These are phyloP conservation scores for Aspidoscelis tigris DNA, from an alignment of 2,113 vertebrate species.

Conservation along the genomic window DNA sequence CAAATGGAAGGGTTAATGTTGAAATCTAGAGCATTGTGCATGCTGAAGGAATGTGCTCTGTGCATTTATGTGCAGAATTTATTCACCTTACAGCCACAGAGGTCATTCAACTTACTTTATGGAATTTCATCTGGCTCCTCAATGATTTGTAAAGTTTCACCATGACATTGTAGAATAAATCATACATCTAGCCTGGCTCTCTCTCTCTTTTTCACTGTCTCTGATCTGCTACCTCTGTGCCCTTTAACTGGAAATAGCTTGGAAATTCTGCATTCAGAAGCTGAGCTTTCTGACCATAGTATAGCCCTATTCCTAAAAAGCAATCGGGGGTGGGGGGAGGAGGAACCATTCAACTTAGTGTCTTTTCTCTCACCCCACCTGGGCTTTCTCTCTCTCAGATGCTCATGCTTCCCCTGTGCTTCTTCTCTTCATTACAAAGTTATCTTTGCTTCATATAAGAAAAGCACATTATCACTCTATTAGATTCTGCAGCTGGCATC, in stretches of 20 bases:
- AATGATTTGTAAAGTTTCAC: neutral
- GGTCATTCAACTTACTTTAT: no score
- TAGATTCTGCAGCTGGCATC: constrained; percentile 12
- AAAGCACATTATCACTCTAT: neutral
- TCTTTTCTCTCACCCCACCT: neutral
- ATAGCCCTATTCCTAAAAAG: neutral
- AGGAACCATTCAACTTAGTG: neutral
- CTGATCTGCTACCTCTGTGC: neutral
- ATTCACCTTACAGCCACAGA: neutral
- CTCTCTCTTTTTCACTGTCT: neutral
- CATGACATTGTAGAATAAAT: neutral
- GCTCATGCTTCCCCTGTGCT: neutral
- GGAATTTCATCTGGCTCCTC: neutral
- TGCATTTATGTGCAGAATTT: neutral
- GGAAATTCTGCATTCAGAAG: neutral
- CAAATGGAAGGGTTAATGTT: neutral
- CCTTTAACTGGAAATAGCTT: neutral
- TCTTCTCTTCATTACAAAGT: constrained; percentile 1
- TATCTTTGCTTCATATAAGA: constrained; percentile 21
- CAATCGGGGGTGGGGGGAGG: neutral
- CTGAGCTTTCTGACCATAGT: no score
- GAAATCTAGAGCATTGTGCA: neutral
- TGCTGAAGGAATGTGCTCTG: neutral
- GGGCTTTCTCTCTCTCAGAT: neutral
- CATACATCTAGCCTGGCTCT: neutral